Evolutionary conservation across 35 echinoderm and acorn worm species (phyloP).

Genomic region (Hemicentrotus pulcherrimus): DNA sequence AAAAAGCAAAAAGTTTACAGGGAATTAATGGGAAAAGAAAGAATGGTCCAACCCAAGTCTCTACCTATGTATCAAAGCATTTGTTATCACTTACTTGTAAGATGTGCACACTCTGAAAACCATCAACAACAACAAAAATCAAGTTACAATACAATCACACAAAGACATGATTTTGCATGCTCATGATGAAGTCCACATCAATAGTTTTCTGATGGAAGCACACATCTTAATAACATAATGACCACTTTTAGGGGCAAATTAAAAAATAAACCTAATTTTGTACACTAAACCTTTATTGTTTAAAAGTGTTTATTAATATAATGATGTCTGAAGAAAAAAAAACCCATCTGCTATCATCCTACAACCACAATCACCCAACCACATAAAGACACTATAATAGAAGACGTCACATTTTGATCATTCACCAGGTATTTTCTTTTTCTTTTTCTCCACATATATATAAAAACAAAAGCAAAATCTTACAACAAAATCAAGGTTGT

Average conservation of each 20-base stretch:
- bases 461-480: not conserved
- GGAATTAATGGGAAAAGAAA: not conserved
- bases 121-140: not conserved
- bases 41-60: not conserved
- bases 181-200: not conserved
- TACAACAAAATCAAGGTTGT: not conserved
- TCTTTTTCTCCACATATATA: not conserved
- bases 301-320: not conserved
- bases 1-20: not conserved
- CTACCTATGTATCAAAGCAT: not conserved
- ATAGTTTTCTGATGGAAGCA: not conserved
- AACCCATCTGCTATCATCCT: not conserved
- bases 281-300: not conserved
- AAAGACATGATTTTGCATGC: not conserved
- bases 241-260: not conserved
- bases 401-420: not conserved
- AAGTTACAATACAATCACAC: not conserved
- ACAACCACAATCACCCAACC: not conserved
- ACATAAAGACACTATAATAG: not conserved
- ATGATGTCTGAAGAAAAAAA: not conserved
- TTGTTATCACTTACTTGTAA: not conserved
- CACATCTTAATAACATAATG: not conserved
- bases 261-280: not conserved
- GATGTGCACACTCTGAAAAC: not conserved
- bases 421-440: not conserved